Percentiles rank a stretch among this genome's conserved stretches.
These are phyloP conservation scores for Physocephala rufipes DNA, from an alignment of 2,888 invertebrate species.

Conservation along the genomic window DNA sequence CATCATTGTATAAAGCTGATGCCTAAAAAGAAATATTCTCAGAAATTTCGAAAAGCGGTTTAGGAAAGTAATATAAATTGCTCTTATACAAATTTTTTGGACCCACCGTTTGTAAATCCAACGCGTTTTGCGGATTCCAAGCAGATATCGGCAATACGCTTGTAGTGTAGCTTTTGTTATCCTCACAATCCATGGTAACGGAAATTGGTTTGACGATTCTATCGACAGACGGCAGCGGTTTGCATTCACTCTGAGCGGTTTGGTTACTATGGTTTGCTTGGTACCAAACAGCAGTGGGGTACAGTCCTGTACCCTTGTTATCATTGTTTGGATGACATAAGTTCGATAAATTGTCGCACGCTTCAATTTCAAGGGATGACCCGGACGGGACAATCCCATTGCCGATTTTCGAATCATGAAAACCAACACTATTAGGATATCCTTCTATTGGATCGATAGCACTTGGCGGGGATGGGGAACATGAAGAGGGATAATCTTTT, in stretches of 20 bases:
- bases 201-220: neutral
- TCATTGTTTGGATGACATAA: constrained; percentile 51
- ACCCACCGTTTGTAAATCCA: neutral
- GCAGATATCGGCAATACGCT: constrained; percentile 8
- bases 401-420: constrained; percentile 35
- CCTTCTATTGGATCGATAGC: neutral
- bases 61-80: too few species aligned
- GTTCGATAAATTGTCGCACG: constrained; percentile 49
- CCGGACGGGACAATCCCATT: constrained; percentile 47
- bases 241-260: constrained; percentile 35
- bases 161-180: constrained; percentile 49
- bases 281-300: constrained; percentile 34
- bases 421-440: neutral
- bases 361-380: constrained; percentile 46
- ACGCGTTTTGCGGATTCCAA: constrained; percentile 17
- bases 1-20: too few species aligned
- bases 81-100: too few species aligned
- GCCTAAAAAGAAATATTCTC: too few species aligned
- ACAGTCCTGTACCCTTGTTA: constrained; percentile 17
- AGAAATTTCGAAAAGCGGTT: too few species aligned
- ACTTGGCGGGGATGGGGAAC: neutral
- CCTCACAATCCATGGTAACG: constrained; percentile 48
- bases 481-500: neutral
- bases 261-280: constrained; percentile 38
- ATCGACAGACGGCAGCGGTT: constrained; percentile 15